phyloP scores from a whole-genome alignment of 23 tunicate species.

The Diplosoma virens region DNA sequence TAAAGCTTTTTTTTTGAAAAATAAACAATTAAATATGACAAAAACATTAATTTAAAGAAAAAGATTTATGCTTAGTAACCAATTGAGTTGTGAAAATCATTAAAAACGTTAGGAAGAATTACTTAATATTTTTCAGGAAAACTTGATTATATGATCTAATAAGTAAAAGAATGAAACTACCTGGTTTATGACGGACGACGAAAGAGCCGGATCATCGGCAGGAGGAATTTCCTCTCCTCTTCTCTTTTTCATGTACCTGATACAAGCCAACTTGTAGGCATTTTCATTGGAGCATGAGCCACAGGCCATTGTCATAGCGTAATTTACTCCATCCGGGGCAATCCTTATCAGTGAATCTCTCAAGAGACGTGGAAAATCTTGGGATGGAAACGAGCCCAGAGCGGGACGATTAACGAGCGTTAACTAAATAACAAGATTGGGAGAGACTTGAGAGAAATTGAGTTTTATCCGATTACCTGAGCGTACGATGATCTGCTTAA shows the following conservation, averaged over 20 bases:
- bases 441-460: neutral
- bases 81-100: too few relatives aligned
- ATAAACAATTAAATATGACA: too few relatives aligned
- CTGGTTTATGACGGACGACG: constrained; percentile 52
- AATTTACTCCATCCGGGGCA: constrained; percentile 56
- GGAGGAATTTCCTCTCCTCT: constrained; percentile 44
- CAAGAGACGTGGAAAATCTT: constrained; percentile 43
- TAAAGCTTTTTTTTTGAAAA: too few relatives aligned
- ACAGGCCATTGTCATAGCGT: constrained; percentile 83
- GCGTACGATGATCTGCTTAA: neutral
- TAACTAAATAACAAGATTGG: neutral
- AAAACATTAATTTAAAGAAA: too few relatives aligned
- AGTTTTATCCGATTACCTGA: neutral
- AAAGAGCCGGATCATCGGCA: constrained; percentile 22
- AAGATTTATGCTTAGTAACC: too few relatives aligned
- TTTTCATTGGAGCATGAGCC: constrained; percentile 91
- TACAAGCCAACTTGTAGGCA: constrained; percentile 74
- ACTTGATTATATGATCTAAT: too few relatives aligned
- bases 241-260: constrained; percentile 49
- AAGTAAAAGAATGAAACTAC: too few relatives aligned
- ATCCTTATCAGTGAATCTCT: constrained; percentile 37
- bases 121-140: too few relatives aligned
- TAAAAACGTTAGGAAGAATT: too few relatives aligned
- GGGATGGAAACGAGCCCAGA: constrained; percentile 66
- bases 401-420: constrained; percentile 76